These are phyloP conservation scores for Hirundo rustica DNA, from an alignment of 2,797 vertebrate genomes.

Conservation along the genomic window DNA sequence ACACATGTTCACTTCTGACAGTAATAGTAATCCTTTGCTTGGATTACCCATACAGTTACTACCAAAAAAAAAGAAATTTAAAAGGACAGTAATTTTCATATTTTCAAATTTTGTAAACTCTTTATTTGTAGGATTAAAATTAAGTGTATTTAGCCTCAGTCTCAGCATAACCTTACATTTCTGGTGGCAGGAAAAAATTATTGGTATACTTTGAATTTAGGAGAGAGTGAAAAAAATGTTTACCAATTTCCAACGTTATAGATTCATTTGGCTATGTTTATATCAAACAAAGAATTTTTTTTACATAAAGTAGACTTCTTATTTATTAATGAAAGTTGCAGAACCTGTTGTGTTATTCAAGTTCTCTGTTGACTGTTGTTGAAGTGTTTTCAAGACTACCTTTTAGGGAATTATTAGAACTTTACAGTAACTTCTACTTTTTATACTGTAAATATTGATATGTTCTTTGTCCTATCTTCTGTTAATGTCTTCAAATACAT, in stretches of 20 bases:
- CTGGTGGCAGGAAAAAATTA: background rate
- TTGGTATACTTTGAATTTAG: background rate
- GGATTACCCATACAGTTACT: background rate
- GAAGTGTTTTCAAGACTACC: background rate
- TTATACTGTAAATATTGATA: background rate
- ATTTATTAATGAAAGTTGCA: background rate
- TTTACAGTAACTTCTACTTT: background rate
- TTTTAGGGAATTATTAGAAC: background rate
- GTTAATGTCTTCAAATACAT: background rate
- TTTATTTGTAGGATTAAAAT: background rate
- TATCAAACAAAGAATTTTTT: background rate
- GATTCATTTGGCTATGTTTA: background rate
- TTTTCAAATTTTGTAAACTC: background rate
- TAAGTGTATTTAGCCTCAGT: background rate
- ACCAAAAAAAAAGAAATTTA: background rate
- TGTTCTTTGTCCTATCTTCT: background rate
- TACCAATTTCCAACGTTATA: background rate
- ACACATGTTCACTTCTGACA: background rate
- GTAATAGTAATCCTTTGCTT: background rate
- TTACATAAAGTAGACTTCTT: background rate
- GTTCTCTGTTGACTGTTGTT: background rate
- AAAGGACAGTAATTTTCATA: background rate
- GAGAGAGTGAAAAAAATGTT: background rate
- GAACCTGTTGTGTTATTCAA: background rate
- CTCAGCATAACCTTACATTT: background rate